Percentiles rank a stretch among this genome's conserved stretches.
phyloP scores from a whole-genome alignment of 2,888 invertebrate species.

The Venusia cambrica region DNA sequence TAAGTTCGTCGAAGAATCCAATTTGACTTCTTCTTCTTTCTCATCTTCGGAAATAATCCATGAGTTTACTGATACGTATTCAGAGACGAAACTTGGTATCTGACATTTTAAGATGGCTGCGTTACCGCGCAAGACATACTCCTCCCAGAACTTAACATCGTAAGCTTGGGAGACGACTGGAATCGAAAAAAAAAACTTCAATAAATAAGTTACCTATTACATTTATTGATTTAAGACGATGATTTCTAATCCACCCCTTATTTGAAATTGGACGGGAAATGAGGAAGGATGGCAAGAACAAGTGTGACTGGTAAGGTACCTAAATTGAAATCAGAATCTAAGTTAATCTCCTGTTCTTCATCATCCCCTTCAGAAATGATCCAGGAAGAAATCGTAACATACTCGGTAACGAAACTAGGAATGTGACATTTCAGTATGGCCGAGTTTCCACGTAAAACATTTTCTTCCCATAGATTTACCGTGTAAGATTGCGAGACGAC shows the following conservation, averaged over 20 bases:
- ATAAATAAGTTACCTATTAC: slow-evolving; percentile 1
- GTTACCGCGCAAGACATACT: slow-evolving; percentile 94
- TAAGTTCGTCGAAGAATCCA: slow-evolving; percentile 55
- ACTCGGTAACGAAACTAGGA: slow-evolving; percentile 95
- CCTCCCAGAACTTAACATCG: slow-evolving; percentile 95
- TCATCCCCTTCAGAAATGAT: slow-evolving; percentile 85
- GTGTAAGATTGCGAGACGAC: slow-evolving; percentile 94
- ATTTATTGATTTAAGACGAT: neutral
- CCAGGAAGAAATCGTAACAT: slow-evolving; percentile 93
- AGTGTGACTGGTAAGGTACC: slow-evolving; percentile 44
- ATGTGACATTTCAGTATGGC: slow-evolving; percentile 96
- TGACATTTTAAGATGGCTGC: slow-evolving; percentile 95
- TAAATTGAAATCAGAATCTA: slow-evolving; percentile 65
- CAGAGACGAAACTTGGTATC: slow-evolving; percentile 95
- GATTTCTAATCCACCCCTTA: slow-evolving; percentile 1
- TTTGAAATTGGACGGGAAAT: slow-evolving; percentile 7
- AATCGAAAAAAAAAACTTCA: slow-evolving; percentile 49
- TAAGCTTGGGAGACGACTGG: slow-evolving; percentile 95
- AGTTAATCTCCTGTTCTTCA: slow-evolving; percentile 70
- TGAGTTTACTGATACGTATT: slow-evolving; percentile 91
- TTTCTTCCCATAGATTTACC: slow-evolving; percentile 95
- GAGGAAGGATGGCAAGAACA: slow-evolving; percentile 20
- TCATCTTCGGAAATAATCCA: slow-evolving; percentile 91
- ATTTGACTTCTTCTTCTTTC: slow-evolving; percentile 64
- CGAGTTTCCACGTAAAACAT: slow-evolving; percentile 93